These are phyloP conservation scores for Ciconia maguari DNA, from an alignment of 2,113 vertebrate species.

Conservation along the genomic window DNA sequence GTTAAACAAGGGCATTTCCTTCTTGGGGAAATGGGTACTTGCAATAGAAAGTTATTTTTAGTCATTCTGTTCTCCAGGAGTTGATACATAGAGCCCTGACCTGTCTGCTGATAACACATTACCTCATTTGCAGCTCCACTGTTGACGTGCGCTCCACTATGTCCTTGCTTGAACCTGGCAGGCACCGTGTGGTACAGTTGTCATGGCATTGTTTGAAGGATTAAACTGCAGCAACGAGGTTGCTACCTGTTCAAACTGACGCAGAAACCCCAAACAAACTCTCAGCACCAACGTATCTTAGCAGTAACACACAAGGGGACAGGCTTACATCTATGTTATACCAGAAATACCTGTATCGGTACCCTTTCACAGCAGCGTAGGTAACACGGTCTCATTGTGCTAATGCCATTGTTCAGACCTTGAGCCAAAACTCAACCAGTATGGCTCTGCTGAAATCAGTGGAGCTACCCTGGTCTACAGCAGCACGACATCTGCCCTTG, in stretches of 20 bases:
- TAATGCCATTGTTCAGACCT: neutral
- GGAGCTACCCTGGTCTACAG: neutral
- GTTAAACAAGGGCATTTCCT: constrained; percentile 35
- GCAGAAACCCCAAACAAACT: neutral
- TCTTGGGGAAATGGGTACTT: constrained; percentile 74
- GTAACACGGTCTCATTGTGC: neutral
- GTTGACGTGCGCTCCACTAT: constrained; percentile 21
- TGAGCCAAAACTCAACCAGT: neutral
- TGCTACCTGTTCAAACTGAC: neutral
- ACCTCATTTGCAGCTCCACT: constrained; percentile 64
- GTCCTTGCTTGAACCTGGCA: constrained; percentile 74
- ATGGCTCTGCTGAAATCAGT: neutral
- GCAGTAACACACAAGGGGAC: accelerated
- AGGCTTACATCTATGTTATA: neutral
- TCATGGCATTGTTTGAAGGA: neutral
- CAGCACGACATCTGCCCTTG: neutral
- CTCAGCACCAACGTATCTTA: neutral
- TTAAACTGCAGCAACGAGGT: neutral
- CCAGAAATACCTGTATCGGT: neutral
- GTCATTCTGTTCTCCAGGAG: constrained; percentile 11
- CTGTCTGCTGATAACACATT: constrained; percentile 77
- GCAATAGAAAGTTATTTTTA: constrained; percentile 72
- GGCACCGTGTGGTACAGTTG: neutral
- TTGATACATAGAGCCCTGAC: constrained; percentile 62
- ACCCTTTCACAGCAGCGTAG: neutral